Conservation (phyloP, 2,797 vertebrate genomes). For the Brachyalestes nurse region DNA sequence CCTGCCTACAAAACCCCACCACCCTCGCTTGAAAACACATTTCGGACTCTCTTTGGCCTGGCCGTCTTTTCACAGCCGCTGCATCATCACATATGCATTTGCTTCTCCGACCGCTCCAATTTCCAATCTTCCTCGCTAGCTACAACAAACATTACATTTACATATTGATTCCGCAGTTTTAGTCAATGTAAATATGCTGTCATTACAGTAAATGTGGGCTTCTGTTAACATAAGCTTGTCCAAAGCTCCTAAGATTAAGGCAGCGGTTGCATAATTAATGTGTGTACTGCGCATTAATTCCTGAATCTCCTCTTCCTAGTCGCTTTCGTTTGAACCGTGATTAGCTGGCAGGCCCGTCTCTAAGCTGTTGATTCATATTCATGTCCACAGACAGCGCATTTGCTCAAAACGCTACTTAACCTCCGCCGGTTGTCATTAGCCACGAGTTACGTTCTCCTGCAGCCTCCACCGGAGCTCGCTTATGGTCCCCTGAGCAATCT, state of each 20-base stretch:
- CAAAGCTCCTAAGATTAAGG: conserved; percentile 95
- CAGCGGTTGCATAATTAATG: conserved; percentile 96
- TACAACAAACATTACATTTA: conserved; percentile 99
- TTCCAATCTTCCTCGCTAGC: conserved; percentile 94
- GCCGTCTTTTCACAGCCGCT: conserved; percentile 63
- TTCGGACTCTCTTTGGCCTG: conserved; percentile 14
- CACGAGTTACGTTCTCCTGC: conserved; percentile 15
- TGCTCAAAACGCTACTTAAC: conserved; percentile 84
- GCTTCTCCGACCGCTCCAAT: conserved; percentile 77
- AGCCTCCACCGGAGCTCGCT: neutral
- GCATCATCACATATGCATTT: conserved; percentile 86
- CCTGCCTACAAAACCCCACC: neutral
- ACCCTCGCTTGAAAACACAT: conserved; percentile 49
- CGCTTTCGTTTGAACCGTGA: conserved; percentile 75
- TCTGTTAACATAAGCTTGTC: conserved; percentile 98
- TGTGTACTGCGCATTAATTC: conserved; percentile 90
- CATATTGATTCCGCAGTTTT: conserved; percentile 99
- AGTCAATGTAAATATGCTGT: conserved; percentile 99
- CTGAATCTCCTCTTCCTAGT: conserved; percentile 72
- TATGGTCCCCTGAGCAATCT: conserved; percentile 32
- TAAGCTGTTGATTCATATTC: conserved; percentile 85
- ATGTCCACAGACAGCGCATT: conserved; percentile 75
- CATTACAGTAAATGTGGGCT: conserved; percentile 99
- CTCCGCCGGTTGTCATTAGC: conserved; percentile 79
- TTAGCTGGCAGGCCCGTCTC: conserved; percentile 79